These are phyloP conservation scores for Pararge aegeria DNA, from an alignment of 1,140 invertebrate species.

Conservation along the genomic window DNA sequence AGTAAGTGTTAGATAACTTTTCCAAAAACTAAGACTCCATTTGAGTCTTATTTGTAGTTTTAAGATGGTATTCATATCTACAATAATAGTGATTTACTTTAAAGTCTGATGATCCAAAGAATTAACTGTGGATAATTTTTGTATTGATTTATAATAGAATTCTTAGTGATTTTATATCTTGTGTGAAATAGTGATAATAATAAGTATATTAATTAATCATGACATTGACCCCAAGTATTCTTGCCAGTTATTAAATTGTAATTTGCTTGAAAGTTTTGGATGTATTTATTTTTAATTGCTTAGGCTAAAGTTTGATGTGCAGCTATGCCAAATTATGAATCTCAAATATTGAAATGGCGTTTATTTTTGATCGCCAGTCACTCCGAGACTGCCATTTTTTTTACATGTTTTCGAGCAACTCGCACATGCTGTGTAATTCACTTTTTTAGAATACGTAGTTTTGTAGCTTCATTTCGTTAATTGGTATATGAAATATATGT, in stretches of 20 bases:
- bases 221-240: background rate
- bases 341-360: background rate
- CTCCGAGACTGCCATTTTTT: constrained; percentile 6
- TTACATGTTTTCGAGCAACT: background rate
- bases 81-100: constrained; percentile 54
- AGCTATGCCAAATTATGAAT: background rate
- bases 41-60: constrained; percentile 31
- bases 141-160: constrained; percentile 21
- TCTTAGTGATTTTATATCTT: background rate
- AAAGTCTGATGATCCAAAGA: constrained; percentile 76
- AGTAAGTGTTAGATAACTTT: background rate
- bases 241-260: background rate
- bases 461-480: constrained; percentile 42
- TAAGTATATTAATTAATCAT: background rate
- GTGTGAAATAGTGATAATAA: constrained; percentile 14
- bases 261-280: background rate
- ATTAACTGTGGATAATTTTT: constrained; percentile 45
- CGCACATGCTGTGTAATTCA: constrained; percentile 20
- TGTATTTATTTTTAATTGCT: background rate
- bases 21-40: constrained; percentile 13
- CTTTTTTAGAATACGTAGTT: constrained; percentile 16
- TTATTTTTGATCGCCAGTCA: constrained; percentile 9
- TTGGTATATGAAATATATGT: constrained; percentile 45
- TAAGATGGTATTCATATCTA: constrained; percentile 31
- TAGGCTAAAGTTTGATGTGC: constrained; percentile 1